phyloP scores from a whole-genome alignment of 2,888 invertebrate genomes.

The Thereva nobilitata region DNA sequence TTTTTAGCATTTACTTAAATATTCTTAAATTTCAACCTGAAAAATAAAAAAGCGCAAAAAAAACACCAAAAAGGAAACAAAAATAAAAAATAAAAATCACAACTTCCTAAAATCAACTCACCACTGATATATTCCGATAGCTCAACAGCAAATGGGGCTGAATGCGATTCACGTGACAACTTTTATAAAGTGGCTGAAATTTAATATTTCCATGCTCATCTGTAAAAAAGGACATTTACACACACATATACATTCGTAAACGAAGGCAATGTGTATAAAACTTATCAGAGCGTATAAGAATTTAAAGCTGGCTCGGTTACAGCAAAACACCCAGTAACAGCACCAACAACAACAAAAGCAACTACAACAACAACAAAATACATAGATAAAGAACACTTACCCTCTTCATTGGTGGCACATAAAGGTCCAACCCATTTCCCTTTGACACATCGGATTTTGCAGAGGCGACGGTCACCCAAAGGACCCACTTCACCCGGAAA shows the following conservation, averaged over 20 bases:
- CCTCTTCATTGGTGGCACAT: constrained; percentile 72
- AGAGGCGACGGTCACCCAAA: constrained; percentile 71
- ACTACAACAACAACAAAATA: constrained; percentile 5
- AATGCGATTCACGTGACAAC: constrained; percentile 72
- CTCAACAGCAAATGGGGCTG: constrained; percentile 72
- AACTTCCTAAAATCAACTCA: constrained; percentile 57
- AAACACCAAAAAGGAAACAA: too few relatives aligned
- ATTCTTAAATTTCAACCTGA: too few relatives aligned
- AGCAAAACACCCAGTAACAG: too few relatives aligned
- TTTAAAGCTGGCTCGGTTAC: too few relatives aligned
- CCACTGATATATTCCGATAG: constrained; percentile 75
- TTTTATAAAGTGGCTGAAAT: constrained; percentile 76
- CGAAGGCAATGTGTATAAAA: constrained; percentile 7
- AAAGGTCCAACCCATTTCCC: constrained; percentile 85
- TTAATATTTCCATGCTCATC: constrained; percentile 66
- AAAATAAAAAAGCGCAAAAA: too few relatives aligned
- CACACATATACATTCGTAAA: constrained; percentile 43
- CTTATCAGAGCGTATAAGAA: too few relatives aligned
- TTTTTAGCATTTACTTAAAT: too few relatives aligned
- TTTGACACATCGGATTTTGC: constrained; percentile 83
- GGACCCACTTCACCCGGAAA: constrained; percentile 80
- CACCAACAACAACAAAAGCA: too few relatives aligned
- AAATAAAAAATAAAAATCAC: too few relatives aligned
- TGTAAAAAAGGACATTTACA: constrained; percentile 50
- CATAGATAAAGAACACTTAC: constrained; percentile 58